phyloP scores from a whole-genome alignment of 2,888 invertebrate species.

The Flexamia atlantica region DNA sequence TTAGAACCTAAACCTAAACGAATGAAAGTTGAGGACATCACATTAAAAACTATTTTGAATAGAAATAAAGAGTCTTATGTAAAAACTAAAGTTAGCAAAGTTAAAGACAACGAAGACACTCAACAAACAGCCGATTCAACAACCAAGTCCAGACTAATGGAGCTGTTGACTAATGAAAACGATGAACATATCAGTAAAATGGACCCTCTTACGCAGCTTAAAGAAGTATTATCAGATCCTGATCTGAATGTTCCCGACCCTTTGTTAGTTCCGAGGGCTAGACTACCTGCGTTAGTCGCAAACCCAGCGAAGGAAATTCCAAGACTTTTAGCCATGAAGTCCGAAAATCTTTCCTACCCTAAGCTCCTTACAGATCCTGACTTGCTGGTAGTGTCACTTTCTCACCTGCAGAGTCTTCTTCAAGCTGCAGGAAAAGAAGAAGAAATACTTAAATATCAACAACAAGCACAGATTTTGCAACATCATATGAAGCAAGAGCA shows the following conservation, averaged over 20 bases:
- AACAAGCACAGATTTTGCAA: conserved; percentile 71
- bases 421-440: conserved; percentile 69
- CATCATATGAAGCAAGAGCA: conserved; percentile 68
- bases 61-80: conserved; percentile 55
- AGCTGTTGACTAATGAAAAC: conserved; percentile 74
- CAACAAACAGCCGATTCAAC: conserved; percentile 62
- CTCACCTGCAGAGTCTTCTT: conserved; percentile 79
- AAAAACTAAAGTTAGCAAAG: conserved; percentile 47
- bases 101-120: conserved; percentile 55
- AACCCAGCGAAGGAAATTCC: conserved; percentile 89
- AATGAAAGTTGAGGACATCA: conserved; percentile 76
- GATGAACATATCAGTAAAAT: conserved; percentile 76
- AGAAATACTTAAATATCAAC: conserved; percentile 68
- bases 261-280: conserved; percentile 87
- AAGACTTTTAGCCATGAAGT: conserved; percentile 79
- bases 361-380: conserved; percentile 87
- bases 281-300: conserved; percentile 83
- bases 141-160: conserved; percentile 74
- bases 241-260: conserved; percentile 89
- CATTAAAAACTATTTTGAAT: conserved; percentile 77
- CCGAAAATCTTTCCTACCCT: conserved; percentile 86
- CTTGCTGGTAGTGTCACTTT: conserved; percentile 86
- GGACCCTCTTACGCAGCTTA: conserved; percentile 83
- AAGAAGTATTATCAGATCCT: conserved; percentile 81
- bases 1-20: conserved; percentile 77